A percentile compares a stretch with the other conserved stretches of the same genome.
Evolutionary conservation across 2,113 vertebrate species (phyloP).

Genomic region (Nanorana parkeri): DNA sequence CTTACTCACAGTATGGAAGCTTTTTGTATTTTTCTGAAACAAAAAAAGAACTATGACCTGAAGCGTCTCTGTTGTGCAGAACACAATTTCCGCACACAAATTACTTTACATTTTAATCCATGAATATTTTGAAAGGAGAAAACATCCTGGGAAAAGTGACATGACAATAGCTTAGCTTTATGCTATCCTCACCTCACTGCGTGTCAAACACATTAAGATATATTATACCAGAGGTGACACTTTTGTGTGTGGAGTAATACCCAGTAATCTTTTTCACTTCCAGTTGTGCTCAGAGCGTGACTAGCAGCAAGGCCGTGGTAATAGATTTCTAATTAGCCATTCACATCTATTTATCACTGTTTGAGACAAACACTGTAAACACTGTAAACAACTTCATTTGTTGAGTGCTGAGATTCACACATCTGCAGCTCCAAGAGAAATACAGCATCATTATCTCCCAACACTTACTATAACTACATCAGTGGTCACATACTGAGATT

Average conservation of each 20-base stretch:
- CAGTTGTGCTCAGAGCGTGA: slow-evolving; percentile 53
- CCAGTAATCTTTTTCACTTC: slow-evolving; percentile 48
- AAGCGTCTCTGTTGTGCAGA: neutral
- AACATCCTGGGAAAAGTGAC: slow-evolving; percentile 4
- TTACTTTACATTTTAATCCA: neutral
- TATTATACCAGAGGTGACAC: slow-evolving; percentile 10
- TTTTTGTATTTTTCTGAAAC: slow-evolving; percentile 11
- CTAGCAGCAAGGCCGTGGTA: slow-evolving; percentile 48
- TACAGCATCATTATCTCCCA: slow-evolving; percentile 26
- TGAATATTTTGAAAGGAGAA: slow-evolving; percentile 11
- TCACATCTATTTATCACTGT: slow-evolving; percentile 55
- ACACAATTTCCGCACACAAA: neutral
- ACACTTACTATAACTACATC: neutral
- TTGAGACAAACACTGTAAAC: slow-evolving; percentile 35
- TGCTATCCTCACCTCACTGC: slow-evolving; percentile 3
- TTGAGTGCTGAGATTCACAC: slow-evolving; percentile 49
- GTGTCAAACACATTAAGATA: slow-evolving; percentile 20
- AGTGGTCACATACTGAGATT: neutral
- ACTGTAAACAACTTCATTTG: slow-evolving; percentile 54
- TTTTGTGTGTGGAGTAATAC: slow-evolving; percentile 28
- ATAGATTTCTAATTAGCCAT: slow-evolving; percentile 57
- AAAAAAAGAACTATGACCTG: slow-evolving; percentile 7
- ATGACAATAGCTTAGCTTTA: neutral
- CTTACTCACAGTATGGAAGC: neutral
- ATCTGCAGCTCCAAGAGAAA: slow-evolving; percentile 18